phyloP scores from a whole-genome alignment of 2,888 invertebrate genomes.

The Nudaria mundana region DNA sequence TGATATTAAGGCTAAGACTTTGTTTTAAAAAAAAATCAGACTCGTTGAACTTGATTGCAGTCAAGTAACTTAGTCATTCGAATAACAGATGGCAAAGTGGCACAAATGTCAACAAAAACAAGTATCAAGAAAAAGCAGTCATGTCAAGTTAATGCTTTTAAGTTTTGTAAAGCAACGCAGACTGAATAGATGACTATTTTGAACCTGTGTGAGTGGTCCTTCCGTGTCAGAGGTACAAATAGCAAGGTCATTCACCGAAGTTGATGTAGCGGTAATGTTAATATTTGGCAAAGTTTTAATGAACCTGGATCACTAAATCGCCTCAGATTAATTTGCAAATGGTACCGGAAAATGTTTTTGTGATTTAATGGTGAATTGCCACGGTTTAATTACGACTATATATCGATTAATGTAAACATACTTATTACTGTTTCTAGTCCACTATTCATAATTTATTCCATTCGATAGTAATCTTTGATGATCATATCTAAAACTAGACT shows the following conservation, averaged over 20 bases:
- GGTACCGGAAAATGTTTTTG: no score
- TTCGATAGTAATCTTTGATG: neutral
- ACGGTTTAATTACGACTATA: no score
- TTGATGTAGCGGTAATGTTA: constrained; percentile 19
- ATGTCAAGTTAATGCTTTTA: constrained; percentile 11
- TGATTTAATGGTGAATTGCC: no score
- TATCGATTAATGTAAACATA: no score
- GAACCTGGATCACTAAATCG: constrained; percentile 13
- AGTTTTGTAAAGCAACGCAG: constrained; percentile 9
- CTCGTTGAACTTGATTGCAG: constrained; percentile 26
- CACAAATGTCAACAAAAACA: constrained; percentile 19
- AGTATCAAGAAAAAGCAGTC: constrained; percentile 5
- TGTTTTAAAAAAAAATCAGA: constrained; percentile 17
- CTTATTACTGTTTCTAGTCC: neutral
- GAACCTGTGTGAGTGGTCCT: constrained; percentile 25
- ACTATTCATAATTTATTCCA: neutral
- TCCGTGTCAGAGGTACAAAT: constrained; percentile 31
- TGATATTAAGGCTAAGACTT: constrained; percentile 22
- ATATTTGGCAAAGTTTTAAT: constrained; percentile 26
- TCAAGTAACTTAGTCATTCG: constrained; percentile 17
- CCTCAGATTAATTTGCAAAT: no score
- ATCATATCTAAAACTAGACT: neutral
- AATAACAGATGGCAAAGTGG: constrained; percentile 24
- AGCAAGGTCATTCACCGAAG: constrained; percentile 34
- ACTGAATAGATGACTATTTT: constrained; percentile 19